A percentile compares a stretch with the other conserved stretches of the same genome.
Evolutionary conservation across 2,888 invertebrate genomes (phyloP).

Genomic region (Catocala sponsa): DNA sequence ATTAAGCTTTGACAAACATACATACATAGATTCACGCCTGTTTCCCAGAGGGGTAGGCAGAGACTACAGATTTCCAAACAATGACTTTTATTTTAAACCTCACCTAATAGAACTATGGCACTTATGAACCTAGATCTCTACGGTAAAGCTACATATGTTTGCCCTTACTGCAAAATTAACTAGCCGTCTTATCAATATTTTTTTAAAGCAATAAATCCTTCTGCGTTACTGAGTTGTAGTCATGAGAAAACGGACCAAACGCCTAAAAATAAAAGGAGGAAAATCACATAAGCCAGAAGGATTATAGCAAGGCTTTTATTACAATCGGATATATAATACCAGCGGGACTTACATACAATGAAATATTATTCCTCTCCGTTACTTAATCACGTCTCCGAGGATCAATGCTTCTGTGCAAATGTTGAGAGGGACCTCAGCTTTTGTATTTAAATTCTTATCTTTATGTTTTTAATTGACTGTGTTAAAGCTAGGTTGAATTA

Average conservation of each 20-base stretch:
- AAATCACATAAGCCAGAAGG: conserved; percentile 4
- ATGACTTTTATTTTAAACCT: no score
- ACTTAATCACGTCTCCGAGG: conserved; percentile 20
- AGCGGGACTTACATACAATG: conserved; percentile 12
- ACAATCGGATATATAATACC: conserved; percentile 8
- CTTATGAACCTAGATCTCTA: no score
- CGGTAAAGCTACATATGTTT: no score
- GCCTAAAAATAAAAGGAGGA: conserved; percentile 1
- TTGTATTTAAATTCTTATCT: conserved; percentile 3
- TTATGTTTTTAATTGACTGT: neutral
- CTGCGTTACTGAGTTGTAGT: no score
- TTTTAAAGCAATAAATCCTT: no score
- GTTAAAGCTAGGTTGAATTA: neutral
- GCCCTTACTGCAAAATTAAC: no score
- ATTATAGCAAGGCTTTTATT: conserved; percentile 4
- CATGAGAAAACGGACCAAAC: conserved; percentile 1
- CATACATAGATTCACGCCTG: no score
- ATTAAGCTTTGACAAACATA: no score
- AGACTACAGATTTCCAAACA: no score
- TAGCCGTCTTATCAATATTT: no score
- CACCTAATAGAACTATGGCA: no score
- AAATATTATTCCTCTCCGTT: conserved; percentile 10
- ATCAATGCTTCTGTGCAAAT: conserved; percentile 8
- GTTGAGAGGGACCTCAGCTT: conserved; percentile 4
- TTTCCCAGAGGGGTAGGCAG: no score